Evolutionary conservation across 2,113 vertebrate species (phyloP).

Genomic region (Zosterops lateralis): DNA sequence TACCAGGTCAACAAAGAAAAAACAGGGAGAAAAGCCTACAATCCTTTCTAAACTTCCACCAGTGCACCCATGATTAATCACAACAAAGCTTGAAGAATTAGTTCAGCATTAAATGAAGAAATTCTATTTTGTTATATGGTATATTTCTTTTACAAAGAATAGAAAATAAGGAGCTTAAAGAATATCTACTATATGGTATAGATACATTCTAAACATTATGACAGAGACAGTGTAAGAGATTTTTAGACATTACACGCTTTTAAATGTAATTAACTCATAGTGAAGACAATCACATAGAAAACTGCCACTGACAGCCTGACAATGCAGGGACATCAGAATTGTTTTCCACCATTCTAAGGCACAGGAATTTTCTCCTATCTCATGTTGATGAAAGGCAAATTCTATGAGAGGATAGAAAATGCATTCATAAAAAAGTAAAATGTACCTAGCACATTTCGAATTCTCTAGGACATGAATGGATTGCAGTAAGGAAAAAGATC

Average conservation of each 20-base stretch:
- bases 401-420: background rate
- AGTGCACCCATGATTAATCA: background rate
- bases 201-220: conserved; percentile 40
- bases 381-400: background rate
- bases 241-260: conserved; percentile 24
- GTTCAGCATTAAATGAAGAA: background rate
- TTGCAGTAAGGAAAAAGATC: background rate
- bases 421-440: background rate
- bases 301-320: conserved; percentile 1
- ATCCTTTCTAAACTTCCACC: background rate
- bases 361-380: background rate
- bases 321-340: background rate
- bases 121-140: background rate
- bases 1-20: background rate
- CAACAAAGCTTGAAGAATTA: background rate
- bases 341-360: background rate
- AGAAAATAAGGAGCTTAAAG: background rate
- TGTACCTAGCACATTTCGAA: background rate
- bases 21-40: background rate
- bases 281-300: background rate
- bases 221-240: background rate
- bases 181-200: background rate
- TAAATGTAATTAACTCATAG: conserved; percentile 25
- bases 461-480: background rate
- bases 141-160: background rate